phyloP scores from a whole-genome alignment of 2,888 invertebrate species.

The Hydropsyche betteni region DNA sequence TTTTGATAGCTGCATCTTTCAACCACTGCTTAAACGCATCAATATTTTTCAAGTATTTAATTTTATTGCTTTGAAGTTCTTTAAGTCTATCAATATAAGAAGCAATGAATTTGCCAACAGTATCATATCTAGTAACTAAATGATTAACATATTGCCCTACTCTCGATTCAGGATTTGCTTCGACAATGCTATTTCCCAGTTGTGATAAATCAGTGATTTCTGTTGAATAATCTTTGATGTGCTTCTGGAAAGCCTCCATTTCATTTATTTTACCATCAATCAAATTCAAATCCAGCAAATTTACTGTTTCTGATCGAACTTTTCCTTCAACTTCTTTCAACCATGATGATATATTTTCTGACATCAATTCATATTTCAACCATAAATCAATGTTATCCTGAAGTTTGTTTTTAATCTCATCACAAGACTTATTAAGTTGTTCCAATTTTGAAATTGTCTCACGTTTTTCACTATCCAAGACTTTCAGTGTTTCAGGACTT shows the following conservation, averaged over 20 bases:
- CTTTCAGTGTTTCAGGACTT: conserved; percentile 73
- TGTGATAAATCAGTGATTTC: conserved; percentile 74
- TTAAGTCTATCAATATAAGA: conserved; percentile 77
- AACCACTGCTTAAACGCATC: conserved; percentile 82
- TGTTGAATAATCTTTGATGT: conserved; percentile 71
- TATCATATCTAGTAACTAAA: conserved; percentile 78
- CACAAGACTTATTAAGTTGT: conserved; percentile 73
- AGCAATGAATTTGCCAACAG: conserved; percentile 75
- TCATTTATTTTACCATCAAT: conserved; percentile 76
- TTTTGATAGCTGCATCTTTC: conserved; percentile 75
- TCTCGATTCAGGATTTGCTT: conserved; percentile 83
- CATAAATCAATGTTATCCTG: conserved; percentile 79
- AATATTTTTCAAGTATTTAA: conserved; percentile 72
- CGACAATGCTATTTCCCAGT: conserved; percentile 76
- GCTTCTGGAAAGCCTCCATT: conserved; percentile 69
- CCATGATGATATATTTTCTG: conserved; percentile 80
- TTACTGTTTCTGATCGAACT: conserved; percentile 77
- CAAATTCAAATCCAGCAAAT: conserved; percentile 73
- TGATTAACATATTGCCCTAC: conserved; percentile 84
- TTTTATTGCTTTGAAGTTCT: conserved; percentile 75
- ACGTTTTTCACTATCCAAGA: conserved; percentile 75
- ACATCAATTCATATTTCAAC: conserved; percentile 80
- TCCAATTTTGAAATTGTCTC: conserved; percentile 77
- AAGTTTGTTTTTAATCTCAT: conserved; percentile 73
- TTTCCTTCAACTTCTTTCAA: conserved; percentile 81